A percentile compares a stretch with the other conserved stretches of the same genome.
Evolutionary conservation across 2,113 vertebrate genomes (phyloP).

Genomic region (Canis aureus): DNA sequence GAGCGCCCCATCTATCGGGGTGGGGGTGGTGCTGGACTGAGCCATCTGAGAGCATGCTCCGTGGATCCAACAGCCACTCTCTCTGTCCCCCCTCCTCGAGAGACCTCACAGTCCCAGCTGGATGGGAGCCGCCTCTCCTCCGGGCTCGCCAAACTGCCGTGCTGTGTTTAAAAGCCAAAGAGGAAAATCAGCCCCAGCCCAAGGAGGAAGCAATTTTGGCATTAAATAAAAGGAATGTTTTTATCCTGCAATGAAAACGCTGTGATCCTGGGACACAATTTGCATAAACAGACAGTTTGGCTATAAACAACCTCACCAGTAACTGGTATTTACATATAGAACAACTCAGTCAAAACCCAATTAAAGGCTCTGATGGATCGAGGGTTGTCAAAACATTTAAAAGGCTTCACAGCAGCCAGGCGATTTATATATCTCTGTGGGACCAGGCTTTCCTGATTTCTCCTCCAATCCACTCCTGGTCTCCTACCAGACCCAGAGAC

Average conservation of each 20-base stretch:
- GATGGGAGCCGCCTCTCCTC: background rate
- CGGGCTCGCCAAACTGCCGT: background rate
- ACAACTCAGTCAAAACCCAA: conserved; percentile 89
- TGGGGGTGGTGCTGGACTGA: background rate
- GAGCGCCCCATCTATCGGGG: accelerated
- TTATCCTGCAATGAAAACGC: conserved; percentile 84
- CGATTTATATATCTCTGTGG: conserved; percentile 82
- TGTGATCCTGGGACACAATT: conserved; percentile 86
- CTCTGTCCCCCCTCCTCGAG: accelerated
- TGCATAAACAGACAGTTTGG: conserved; percentile 91
- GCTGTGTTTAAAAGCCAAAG: conserved; percentile 60
- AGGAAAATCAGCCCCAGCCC: conserved; percentile 77
- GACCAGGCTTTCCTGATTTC: conserved; percentile 66
- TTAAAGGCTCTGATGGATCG: conserved; percentile 88
- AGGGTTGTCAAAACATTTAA: conserved; percentile 87
- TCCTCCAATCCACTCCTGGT: background rate
- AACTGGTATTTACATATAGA: conserved; percentile 90
- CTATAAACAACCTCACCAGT: conserved; percentile 89
- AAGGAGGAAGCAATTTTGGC: conserved; percentile 78
- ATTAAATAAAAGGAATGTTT: conserved; percentile 86
- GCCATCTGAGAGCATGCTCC: background rate
- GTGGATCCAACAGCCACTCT: background rate
- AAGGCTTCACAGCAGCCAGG: conserved; percentile 80
- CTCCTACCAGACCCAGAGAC: background rate
- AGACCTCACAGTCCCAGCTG: background rate